Evolutionary conservation across 2,797 vertebrate genomes (phyloP).

Genomic region (Alca torda): DNA sequence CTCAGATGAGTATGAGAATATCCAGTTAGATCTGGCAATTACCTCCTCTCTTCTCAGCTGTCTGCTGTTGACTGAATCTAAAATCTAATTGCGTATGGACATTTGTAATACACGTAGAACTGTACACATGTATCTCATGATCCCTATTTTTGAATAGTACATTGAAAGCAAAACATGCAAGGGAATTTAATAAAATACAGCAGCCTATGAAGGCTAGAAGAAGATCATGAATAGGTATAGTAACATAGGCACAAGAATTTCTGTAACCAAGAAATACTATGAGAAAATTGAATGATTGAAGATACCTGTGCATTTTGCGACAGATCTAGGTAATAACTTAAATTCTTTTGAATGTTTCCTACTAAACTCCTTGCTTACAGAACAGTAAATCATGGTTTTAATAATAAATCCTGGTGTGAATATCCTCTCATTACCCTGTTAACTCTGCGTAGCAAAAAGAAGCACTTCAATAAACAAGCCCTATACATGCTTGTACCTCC

Average conservation of each 20-base stretch:
- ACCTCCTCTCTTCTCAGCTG: neutral
- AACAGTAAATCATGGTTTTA: neutral
- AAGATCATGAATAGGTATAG: neutral
- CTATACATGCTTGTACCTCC: neutral
- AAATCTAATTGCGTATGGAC: neutral
- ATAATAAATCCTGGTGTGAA: neutral
- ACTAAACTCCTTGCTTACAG: neutral
- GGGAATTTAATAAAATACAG: neutral
- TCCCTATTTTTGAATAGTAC: neutral
- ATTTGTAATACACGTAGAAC: neutral
- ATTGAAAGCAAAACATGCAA: neutral
- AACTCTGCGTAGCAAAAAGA: neutral
- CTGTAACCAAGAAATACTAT: neutral
- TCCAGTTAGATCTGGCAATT: neutral
- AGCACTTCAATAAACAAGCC: neutral
- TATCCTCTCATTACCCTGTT: neutral
- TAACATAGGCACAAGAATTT: neutral
- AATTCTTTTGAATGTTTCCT: neutral
- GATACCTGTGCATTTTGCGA: neutral
- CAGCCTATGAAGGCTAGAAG: neutral
- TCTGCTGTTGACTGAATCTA: neutral
- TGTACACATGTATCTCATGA: neutral
- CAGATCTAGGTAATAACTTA: neutral
- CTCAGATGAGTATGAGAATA: neutral
- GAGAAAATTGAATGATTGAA: neutral